Conservation (phyloP, 2,113 vertebrate species). For the Antennarius striatus region DNA sequence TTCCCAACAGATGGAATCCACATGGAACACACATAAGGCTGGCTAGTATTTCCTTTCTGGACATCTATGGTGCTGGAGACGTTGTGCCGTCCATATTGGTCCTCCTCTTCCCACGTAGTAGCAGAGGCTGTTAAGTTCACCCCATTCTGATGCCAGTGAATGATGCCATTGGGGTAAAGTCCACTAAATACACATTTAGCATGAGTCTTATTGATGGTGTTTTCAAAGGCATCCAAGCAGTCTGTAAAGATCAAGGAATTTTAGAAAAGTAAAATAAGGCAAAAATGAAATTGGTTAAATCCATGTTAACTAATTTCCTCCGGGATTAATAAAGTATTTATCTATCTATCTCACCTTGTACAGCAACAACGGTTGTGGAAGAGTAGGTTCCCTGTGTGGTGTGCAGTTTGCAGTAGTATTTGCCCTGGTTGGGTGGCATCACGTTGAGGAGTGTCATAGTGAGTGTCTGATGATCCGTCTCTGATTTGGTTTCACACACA, state of each 20-base stretch:
- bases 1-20: not conserved
- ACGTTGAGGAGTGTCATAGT: slow-evolving; percentile 44
- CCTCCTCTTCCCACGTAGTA: not conserved
- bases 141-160: slow-evolving; percentile 40
- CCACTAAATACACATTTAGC: slow-evolving; percentile 41
- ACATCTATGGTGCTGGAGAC: slow-evolving; percentile 9
- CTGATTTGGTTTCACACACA: not conserved
- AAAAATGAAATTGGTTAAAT: not conserved
- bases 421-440: slow-evolving; percentile 17
- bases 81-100: not conserved
- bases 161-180: slow-evolving; percentile 16
- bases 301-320: too few relatives aligned
- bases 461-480: not conserved
- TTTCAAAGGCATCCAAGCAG: not conserved
- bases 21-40: slow-evolving; percentile 33
- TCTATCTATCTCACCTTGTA: slow-evolving; percentile 65
- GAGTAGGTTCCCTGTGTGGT: accelerated
- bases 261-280: not conserved
- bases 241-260: slow-evolving; percentile 28
- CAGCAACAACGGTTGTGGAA: accelerated
- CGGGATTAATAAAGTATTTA: too few relatives aligned
- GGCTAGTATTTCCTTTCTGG: accelerated
- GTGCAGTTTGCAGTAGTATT: slow-evolving; percentile 58
- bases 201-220: accelerated
- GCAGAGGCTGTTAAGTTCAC: not conserved